These are phyloP conservation scores for Neodiprion pinetum DNA, from an alignment of 1,140 invertebrate species.

Conservation along the genomic window DNA sequence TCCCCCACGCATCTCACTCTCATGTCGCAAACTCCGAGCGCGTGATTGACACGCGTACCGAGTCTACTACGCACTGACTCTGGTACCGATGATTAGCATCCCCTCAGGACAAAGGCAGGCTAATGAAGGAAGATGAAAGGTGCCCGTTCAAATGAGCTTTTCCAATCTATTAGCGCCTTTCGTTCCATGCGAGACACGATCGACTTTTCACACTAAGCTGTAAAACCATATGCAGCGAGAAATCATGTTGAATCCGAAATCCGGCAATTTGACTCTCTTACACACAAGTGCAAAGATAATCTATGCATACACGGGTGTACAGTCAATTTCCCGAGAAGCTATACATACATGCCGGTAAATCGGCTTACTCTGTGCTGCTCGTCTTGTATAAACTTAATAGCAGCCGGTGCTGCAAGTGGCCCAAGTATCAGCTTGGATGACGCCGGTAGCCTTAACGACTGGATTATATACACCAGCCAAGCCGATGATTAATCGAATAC, in stretches of 20 bases:
- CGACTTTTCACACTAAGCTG: background rate
- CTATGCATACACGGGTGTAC: background rate
- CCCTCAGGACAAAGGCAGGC: background rate
- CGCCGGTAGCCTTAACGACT: slow-evolving; percentile 36
- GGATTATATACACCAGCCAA: slow-evolving; percentile 37
- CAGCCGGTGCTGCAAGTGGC: background rate
- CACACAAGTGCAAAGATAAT: background rate
- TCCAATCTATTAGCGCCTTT: background rate
- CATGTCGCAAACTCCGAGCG: background rate
- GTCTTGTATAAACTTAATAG: background rate
- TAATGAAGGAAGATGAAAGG: background rate
- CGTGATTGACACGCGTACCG: background rate
- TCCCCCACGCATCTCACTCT: background rate
- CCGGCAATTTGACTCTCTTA: background rate
- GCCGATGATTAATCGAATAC: slow-evolving; percentile 51
- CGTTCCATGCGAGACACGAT: background rate
- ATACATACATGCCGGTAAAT: background rate
- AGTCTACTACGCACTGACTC: background rate
- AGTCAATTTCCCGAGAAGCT: background rate
- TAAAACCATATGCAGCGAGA: background rate
- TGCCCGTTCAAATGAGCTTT: background rate
- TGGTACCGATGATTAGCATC: background rate
- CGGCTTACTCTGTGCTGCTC: no score
- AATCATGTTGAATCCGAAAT: background rate
- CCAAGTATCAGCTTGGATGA: background rate